Conservation (phyloP, 2,797 vertebrate species). For the Dicrostonyx torquatus region DNA sequence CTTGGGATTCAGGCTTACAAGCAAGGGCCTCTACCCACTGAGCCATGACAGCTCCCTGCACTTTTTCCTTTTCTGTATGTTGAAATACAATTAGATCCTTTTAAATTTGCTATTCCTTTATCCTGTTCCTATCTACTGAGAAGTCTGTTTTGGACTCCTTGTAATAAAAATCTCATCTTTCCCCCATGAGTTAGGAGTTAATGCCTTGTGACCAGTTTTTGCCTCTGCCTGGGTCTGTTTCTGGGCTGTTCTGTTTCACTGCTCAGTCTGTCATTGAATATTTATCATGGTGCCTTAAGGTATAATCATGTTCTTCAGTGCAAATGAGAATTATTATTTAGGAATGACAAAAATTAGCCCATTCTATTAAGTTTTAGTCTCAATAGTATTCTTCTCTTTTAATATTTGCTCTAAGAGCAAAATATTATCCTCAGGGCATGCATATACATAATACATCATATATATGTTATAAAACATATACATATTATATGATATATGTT, state of each 20-base stretch:
- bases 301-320: neutral
- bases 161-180: neutral
- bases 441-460: neutral
- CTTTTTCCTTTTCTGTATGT: neutral
- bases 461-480: neutral
- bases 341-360: neutral
- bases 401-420: neutral
- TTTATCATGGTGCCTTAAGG: neutral
- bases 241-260: neutral
- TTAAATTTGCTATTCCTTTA: neutral
- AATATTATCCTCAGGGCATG: neutral
- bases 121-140: neutral
- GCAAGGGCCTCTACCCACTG: neutral
- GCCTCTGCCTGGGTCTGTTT: neutral
- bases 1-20: neutral
- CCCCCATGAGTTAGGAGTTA: neutral
- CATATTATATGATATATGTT: neutral
- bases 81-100: neutral
- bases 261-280: neutral
- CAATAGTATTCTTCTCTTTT: neutral
- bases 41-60: neutral
- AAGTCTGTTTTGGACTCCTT: neutral
- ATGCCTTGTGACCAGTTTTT: neutral
- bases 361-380: conserved; percentile 13
- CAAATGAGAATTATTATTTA: conserved; percentile 9